Percentiles rank a stretch among this genome's conserved stretches.
These are phyloP conservation scores for Centruroides vittatus DNA, from an alignment of 1,140 invertebrate genomes.

Conservation along the genomic window DNA sequence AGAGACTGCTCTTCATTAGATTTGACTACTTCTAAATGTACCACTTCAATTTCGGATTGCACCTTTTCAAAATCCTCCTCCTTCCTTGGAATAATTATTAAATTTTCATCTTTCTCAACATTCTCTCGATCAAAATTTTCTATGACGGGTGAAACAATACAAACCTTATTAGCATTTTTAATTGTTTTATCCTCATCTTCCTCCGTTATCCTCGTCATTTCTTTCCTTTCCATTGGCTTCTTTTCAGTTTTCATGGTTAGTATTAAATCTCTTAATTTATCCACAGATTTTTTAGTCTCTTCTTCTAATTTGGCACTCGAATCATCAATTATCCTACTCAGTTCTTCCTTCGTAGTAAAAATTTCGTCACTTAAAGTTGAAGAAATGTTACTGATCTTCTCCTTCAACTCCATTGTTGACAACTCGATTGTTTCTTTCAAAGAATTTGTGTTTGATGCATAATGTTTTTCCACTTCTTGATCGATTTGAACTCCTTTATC, in stretches of 20 bases:
- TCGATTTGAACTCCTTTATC: no score
- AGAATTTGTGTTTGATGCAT: no score
- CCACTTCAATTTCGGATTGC: background rate
- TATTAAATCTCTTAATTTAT: conserved; percentile 4
- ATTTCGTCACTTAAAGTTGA: no score
- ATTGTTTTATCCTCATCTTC: conserved; percentile 4
- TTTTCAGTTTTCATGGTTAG: conserved; percentile 3
- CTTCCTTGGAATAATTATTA: no score
- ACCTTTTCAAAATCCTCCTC: no score
- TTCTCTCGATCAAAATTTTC: background rate
- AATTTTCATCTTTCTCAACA: background rate
- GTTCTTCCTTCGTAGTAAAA: background rate
- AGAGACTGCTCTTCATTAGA: background rate
- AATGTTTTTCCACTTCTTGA: no score
- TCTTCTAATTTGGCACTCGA: conserved; percentile 22
- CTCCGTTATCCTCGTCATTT: conserved; percentile 11
- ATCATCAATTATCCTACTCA: conserved; percentile 2
- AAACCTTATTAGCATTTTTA: conserved; percentile 6
- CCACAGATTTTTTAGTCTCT: conserved; percentile 13
- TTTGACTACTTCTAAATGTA: background rate
- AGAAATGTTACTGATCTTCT: no score
- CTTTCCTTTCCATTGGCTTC: conserved; percentile 20
- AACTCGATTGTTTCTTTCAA: no score
- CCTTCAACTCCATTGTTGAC: no score
- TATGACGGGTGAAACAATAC: background rate